Conservation (phyloP, 1,140 invertebrate genomes). For the Calliopsis andreniformis region DNA sequence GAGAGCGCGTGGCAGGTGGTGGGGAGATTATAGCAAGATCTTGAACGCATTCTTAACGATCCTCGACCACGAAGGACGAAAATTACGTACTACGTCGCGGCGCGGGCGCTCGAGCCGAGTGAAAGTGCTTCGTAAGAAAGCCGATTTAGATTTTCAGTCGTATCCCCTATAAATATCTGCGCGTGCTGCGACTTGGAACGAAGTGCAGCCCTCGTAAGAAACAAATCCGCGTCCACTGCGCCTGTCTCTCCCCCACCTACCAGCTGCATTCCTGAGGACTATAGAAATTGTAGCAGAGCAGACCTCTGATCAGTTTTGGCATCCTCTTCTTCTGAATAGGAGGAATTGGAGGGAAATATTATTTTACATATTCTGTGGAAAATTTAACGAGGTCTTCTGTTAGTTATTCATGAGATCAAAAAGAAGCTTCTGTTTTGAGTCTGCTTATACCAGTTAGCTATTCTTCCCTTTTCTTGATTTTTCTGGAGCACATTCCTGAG, state of each 20-base stretch:
- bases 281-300: constrained; percentile 20
- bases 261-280: constrained; percentile 38
- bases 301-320: constrained; percentile 1
- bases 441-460: too few species aligned
- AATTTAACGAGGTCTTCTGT: too few species aligned
- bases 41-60: constrained; percentile 28
- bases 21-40: constrained; percentile 27
- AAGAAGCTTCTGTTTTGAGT: too few species aligned
- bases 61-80: constrained; percentile 38
- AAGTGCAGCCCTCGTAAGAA: constrained; percentile 43
- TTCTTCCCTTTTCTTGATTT: too few species aligned
- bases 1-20: neutral
- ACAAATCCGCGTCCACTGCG: constrained; percentile 29
- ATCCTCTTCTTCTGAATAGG: too few species aligned
- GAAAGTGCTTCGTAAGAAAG: constrained; percentile 50
- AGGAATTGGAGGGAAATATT: too few species aligned
- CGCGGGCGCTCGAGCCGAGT: constrained; percentile 1
- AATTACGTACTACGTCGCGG: constrained; percentile 20
- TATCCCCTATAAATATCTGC: constrained; percentile 25
- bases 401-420: too few species aligned
- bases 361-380: too few species aligned
- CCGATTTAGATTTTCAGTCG: constrained; percentile 25
- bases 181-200: constrained; percentile 42
- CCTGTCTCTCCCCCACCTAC: neutral
- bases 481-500: too few species aligned